Evolutionary conservation across 2,797 vertebrate genomes (phyloP).

Genomic region (Syngnathus rostellatus): DNA sequence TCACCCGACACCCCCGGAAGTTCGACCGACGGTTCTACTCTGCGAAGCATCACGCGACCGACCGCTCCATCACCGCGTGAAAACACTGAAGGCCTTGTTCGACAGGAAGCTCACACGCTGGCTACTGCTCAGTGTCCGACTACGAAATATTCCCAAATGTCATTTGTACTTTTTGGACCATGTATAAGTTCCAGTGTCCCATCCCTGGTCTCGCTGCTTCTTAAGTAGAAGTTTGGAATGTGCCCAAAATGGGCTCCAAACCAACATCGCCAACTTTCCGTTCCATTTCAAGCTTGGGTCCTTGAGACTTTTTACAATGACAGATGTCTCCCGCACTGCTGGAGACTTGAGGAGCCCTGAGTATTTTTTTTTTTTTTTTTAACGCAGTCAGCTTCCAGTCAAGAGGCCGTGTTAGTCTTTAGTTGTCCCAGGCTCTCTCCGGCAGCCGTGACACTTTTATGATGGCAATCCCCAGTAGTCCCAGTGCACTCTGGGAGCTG

Average conservation of each 20-base stretch:
- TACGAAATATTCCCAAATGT: neutral
- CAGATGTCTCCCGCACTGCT: neutral
- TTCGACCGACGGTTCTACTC: slow-evolving; percentile 57
- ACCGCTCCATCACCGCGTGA: slow-evolving; percentile 45
- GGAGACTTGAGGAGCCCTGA: neutral
- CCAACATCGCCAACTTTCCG: neutral
- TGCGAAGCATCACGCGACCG: slow-evolving; percentile 62
- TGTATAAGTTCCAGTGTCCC: too few species aligned
- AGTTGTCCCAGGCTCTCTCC: neutral
- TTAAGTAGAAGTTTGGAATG: neutral
- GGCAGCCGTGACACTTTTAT: slow-evolving; percentile 44
- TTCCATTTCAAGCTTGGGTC: neutral
- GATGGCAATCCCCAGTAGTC: slow-evolving; percentile 37
- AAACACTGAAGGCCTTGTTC: slow-evolving; percentile 50
- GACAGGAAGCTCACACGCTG: slow-evolving; percentile 6
- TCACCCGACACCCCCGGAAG: slow-evolving; percentile 58
- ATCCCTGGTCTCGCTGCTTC: too few species aligned
- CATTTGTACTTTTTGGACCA: neutral
- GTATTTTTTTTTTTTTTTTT: slow-evolving; percentile 4
- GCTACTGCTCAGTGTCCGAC: neutral
- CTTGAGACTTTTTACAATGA: neutral
- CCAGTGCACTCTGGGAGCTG: slow-evolving; percentile 31
- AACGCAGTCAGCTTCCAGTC: slow-evolving; percentile 11
- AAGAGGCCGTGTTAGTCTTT: neutral
- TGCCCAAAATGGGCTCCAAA: neutral